phyloP scores from a whole-genome alignment of 2,113 vertebrate species.

The Thalassarche chlororhynchos region DNA sequence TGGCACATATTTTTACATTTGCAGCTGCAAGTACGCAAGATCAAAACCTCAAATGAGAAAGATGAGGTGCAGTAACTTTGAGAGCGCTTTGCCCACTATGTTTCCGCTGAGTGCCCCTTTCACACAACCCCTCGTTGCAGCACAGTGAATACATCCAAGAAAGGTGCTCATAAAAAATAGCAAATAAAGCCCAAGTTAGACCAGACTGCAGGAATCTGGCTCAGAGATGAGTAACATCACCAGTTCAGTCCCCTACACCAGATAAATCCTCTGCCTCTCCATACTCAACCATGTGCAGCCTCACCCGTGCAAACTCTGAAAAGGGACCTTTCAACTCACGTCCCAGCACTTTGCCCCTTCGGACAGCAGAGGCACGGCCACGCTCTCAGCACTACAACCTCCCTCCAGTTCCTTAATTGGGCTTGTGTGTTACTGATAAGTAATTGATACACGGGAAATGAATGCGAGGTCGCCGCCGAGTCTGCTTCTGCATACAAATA shows the following conservation, averaged over 20 bases:
- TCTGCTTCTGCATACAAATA: slow-evolving; percentile 37
- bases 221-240: background rate
- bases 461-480: background rate
- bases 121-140: background rate
- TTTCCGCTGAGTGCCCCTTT: background rate
- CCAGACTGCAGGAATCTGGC: background rate
- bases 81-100: background rate
- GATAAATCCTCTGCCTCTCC: background rate
- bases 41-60: background rate
- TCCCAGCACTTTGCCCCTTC: background rate
- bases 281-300: background rate
- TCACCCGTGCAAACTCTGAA: background rate
- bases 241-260: background rate
- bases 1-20: background rate
- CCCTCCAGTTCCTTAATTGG: background rate
- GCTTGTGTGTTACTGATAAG: slow-evolving; percentile 1
- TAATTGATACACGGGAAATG: slow-evolving; percentile 55
- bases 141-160: background rate
- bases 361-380: background rate
- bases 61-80: background rate
- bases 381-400: background rate
- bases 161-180: background rate
- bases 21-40: background rate
- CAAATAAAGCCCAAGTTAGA: background rate
- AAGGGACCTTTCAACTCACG: background rate